Conservation (phyloP, 2,888 invertebrate species). For the Rhaphigaster nebulosa region DNA sequence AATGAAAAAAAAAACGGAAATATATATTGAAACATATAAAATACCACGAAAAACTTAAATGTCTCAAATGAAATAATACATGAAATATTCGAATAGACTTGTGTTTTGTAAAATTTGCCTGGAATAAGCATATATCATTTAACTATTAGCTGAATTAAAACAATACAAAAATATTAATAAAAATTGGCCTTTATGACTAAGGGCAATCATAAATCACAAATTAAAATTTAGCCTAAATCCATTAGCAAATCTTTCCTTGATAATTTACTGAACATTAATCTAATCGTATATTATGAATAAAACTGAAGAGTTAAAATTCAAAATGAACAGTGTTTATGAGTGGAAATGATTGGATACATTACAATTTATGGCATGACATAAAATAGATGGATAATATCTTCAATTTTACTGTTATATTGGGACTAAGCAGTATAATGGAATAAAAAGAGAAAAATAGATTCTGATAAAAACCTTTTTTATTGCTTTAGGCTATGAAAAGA, state of each 20-base stretch:
- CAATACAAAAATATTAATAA: too few species aligned
- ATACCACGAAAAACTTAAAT: too few species aligned
- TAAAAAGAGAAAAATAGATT: neutral
- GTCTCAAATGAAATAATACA: too few species aligned
- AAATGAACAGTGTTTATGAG: neutral
- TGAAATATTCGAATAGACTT: too few species aligned
- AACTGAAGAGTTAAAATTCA: neutral
- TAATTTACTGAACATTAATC: neutral
- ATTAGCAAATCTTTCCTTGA: neutral
- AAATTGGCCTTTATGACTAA: too few species aligned
- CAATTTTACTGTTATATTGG: neutral
- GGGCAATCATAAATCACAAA: too few species aligned
- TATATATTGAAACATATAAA: too few species aligned
- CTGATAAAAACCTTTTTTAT: neutral
- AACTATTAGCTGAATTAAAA: too few species aligned
- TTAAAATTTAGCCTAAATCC: too few species aligned
- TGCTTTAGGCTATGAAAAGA: neutral
- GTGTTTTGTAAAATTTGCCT: too few species aligned
- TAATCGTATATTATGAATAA: neutral
- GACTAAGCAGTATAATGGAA: neutral
- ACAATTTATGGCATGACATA: neutral
- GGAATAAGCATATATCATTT: too few species aligned
- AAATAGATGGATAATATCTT: neutral
- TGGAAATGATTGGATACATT: neutral
- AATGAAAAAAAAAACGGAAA: too few species aligned